Conservation (phyloP, 2,797 vertebrate species). For the Bovichtus variegatus region DNA sequence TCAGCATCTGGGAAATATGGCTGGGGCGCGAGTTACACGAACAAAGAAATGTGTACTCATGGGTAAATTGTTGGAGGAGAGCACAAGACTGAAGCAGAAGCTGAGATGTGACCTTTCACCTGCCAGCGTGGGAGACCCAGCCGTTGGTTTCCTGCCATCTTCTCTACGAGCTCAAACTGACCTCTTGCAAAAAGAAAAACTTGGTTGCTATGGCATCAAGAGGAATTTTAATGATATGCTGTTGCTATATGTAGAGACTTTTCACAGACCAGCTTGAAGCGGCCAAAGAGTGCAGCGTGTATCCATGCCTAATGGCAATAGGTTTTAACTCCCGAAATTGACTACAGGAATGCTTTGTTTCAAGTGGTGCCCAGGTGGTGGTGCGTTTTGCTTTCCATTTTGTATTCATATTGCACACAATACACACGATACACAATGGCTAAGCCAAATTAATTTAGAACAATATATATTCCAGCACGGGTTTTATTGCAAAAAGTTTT, state of each 20-base stretch:
- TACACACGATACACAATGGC: background rate
- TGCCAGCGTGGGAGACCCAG: conserved; percentile 63
- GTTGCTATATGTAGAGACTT: conserved; percentile 49
- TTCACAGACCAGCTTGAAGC: conserved; percentile 32
- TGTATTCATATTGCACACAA: conserved; percentile 3
- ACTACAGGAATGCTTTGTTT: conserved; percentile 33
- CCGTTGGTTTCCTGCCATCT: conserved; percentile 52
- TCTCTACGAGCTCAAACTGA: conserved; percentile 55
- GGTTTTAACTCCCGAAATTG: conserved; percentile 29
- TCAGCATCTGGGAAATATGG: background rate
- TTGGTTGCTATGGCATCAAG: conserved; percentile 74
- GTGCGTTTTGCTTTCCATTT: conserved; percentile 19
- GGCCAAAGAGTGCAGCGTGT: conserved; percentile 7
- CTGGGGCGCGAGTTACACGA: background rate
- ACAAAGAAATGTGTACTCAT: conserved; percentile 22
- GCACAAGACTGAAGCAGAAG: conserved; percentile 38
- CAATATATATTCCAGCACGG: background rate
- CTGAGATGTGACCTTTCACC: conserved; percentile 61
- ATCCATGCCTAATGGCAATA: conserved; percentile 2
- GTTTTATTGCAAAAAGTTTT: background rate
- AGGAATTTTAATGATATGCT: conserved; percentile 68
- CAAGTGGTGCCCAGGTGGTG: conserved; percentile 27
- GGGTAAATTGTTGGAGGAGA: conserved; percentile 37
- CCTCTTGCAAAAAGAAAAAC: conserved; percentile 52
- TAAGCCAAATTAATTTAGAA: background rate